Evolutionary conservation across 2,113 vertebrate species (phyloP), one percentile per base, ranked within the genome.

Genomic region (Apistogramma diplotaenia): DNA sequence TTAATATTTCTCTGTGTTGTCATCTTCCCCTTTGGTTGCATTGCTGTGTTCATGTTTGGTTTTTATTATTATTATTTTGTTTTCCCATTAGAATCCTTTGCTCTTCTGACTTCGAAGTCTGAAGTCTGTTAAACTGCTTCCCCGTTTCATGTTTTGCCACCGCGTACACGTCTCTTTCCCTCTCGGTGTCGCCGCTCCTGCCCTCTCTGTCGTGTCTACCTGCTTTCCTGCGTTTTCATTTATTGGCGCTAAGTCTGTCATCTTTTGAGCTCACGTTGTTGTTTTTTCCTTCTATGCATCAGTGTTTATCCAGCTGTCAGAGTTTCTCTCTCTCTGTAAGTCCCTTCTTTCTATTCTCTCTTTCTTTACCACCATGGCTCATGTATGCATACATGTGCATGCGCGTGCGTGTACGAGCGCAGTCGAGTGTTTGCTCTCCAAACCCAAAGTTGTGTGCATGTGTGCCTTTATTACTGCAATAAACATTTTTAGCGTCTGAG

Each of bases 221-320:
- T 61, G 57, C 46, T 29, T 61, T 56, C 71, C 31, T 57, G 29
- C 46, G 3, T 54, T 3, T 75, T 57, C 74, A 8, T 77, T 87
- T 55, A 40, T 86, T 87, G 77, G 80, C 77, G 84, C 40, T 78
- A 31, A n/a, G 59, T 90, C 81, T 33, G 83, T 85, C 57, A 7
- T 76, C 86, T 85, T 88, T 61, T 73, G 43, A 23, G 91, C 89
- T 93, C 82, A 92, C 10, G 12, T 74, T 83, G 81, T 85, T n/a
- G n/a, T 33, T 33, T 89, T 85, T 72, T 89, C 81, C 85, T 93
- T 91, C 87, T 93, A 72, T 74, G 77, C 77, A 75, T 90, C 89
- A 94, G 93, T 94, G 93, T 92, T 90, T 93, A 86, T 92, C 92
- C 82, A 88, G 93, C 92, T 94, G 93, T 93, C 93, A 94, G 92